Percentiles rank a stretch among this genome's conserved stretches.
Conservation (phyloP, 2,888 invertebrate genomes). For the Scaptomyza tumidula region DNA sequence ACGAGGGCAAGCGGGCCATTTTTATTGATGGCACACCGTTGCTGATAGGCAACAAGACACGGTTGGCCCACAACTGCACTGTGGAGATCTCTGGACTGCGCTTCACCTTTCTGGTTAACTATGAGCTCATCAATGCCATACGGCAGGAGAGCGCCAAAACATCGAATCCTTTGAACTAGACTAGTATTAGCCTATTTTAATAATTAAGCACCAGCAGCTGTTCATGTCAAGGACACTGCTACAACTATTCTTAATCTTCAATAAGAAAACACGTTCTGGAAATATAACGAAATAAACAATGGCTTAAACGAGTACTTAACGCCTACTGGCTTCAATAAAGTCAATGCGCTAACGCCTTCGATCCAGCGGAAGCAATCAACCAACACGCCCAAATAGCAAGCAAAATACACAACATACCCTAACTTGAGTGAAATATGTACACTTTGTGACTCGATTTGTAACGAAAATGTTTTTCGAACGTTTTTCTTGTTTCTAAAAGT, state of each 20-base stretch:
- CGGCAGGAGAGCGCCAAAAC: slow-evolving; percentile 94
- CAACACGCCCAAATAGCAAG: slow-evolving; percentile 10
- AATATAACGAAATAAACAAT: slow-evolving; percentile 36
- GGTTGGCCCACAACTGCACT: slow-evolving; percentile 96
- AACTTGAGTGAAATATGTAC: background rate
- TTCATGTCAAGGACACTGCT: slow-evolving; percentile 29
- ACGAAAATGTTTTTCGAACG: background rate
- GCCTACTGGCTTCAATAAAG: slow-evolving; percentile 37
- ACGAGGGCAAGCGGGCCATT: slow-evolving; percentile 97
- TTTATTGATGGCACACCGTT: slow-evolving; percentile 97
- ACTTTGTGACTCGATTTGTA: background rate
- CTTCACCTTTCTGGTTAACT: slow-evolving; percentile 96
- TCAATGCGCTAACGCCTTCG: slow-evolving; percentile 60
- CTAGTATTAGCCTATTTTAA: slow-evolving; percentile 16
- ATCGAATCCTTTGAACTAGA: slow-evolving; percentile 85
- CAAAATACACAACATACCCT: background rate
- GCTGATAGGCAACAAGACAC: slow-evolving; percentile 93
- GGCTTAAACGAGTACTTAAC: slow-evolving; percentile 42
- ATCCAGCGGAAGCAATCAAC: slow-evolving; percentile 51
- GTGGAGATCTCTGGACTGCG: slow-evolving; percentile 97
- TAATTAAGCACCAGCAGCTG: slow-evolving; percentile 23
- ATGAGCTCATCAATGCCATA: slow-evolving; percentile 94
- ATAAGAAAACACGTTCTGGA: slow-evolving; percentile 55
- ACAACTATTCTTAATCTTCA: slow-evolving; percentile 45
- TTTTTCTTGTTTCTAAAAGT: no score